These are phyloP conservation scores for Acropternis orthonyx DNA, from an alignment of 2,797 vertebrate genomes.

Conservation along the genomic window DNA sequence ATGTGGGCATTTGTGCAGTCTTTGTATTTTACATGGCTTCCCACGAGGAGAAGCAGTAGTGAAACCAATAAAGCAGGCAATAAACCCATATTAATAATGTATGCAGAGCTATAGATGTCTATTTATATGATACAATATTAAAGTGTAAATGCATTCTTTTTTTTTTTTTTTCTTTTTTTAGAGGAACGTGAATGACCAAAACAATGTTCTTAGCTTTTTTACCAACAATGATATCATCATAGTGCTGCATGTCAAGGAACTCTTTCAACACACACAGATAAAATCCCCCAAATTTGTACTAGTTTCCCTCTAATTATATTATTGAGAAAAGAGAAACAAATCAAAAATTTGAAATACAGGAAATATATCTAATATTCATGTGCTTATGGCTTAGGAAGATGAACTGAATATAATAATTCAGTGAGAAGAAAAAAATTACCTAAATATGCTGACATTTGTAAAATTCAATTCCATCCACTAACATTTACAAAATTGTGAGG, in stretches of 20 bases:
- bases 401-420: not conserved
- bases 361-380: not conserved
- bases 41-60: slow-evolving; percentile 68
- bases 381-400: not conserved
- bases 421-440: not conserved
- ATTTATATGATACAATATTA: slow-evolving; percentile 68
- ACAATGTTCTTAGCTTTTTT: slow-evolving; percentile 17
- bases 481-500: not conserved
- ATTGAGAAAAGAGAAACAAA: not conserved
- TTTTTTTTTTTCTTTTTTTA: not conserved
- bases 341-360: not conserved
- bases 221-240: not conserved
- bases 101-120: slow-evolving; percentile 74
- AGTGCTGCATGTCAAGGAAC: not conserved
- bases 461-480: not conserved
- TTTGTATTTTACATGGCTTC: slow-evolving; percentile 69
- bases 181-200: slow-evolving; percentile 57
- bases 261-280: not conserved
- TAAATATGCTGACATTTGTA: not conserved
- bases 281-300: not conserved
- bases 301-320: not conserved
- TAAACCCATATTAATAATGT: slow-evolving; percentile 79
- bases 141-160: slow-evolving; percentile 46
- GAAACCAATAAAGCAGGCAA: slow-evolving; percentile 78
- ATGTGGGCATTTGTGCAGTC: slow-evolving; percentile 45